Percentiles rank a stretch among this genome's conserved stretches.
Evolutionary conservation across 2,797 vertebrate genomes (phyloP).

Genomic region (Pyrocephalus nanus): DNA sequence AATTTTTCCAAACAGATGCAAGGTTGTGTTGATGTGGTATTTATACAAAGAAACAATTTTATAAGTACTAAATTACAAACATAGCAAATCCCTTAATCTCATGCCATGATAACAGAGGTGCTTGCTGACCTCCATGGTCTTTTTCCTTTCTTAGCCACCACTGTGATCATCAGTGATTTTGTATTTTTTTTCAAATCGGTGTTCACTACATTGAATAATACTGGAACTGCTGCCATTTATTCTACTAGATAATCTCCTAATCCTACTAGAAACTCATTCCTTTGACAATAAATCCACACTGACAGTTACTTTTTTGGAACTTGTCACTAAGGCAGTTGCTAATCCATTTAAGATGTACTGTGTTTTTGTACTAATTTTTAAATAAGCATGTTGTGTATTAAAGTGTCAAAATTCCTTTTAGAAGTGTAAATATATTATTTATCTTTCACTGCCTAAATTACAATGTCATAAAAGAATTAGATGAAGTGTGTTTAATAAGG

Average conservation of each 20-base stretch:
- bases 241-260: not conserved
- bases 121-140: not conserved
- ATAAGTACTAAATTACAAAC: not conserved
- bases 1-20: not conserved
- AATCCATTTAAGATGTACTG: not conserved
- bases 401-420: conserved; percentile 31
- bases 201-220: not conserved
- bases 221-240: not conserved
- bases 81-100: not conserved
- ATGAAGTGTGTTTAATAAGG: not conserved
- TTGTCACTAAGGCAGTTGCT: not conserved
- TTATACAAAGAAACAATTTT: not conserved
- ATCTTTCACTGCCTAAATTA: not conserved
- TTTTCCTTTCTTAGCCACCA: not conserved
- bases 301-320: not conserved
- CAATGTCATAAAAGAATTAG: not conserved
- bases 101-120: not conserved
- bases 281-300: not conserved
- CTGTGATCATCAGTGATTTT: not conserved
- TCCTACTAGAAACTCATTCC: not conserved
- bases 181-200: not conserved
- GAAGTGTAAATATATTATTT: conserved; percentile 24
- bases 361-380: conserved; percentile 1
- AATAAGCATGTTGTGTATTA: conserved; percentile 25
- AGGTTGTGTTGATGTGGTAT: not conserved